Base-by-base conservation (phyloP, 92 coral and sea anemone species). In the Actinernus sp. region DNA sequence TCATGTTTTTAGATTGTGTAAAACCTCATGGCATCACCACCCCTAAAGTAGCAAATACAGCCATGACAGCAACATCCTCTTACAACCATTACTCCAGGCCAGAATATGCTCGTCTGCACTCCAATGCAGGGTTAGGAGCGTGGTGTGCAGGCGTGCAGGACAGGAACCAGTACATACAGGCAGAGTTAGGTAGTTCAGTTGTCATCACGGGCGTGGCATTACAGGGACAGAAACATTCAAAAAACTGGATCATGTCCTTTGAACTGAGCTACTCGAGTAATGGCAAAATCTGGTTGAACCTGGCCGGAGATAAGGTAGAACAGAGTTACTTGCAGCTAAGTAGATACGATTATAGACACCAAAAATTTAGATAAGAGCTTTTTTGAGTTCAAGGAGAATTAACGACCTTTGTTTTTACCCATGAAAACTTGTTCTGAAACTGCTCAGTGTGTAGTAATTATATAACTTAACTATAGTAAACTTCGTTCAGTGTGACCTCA, bases 111-210 rank as follows among this genome's bases (percentile, higher is more conserved):
- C 63, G 63, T 14, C 34, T 55, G 43, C 63, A 55, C 29, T 14
- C 43, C n/a, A 3, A 18, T 26, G 18, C 40, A 0, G 63, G 63
- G 20, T 34, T 27, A 25, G 63, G 63, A 16, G 63, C 63, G 3
- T 55, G 63, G 63, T 55, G 63, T 55, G 63, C 46, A 16, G 23
- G 63, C 16, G 40, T 3, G 40, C 63, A 13, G 8, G 63, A 55
- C 29, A 55, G 19, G 19, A 26, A 31, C 19, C 63, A 31, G 46
- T 55, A 55, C 19, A 1, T 55, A 13, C 63, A 34, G 25, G 30
- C 30, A 27, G 63, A 55, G 25, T 25, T 55, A 14, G 21, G 2
- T 22, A 31, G 40, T 13, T 7, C 29, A 9, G 24, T 34, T 11
- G 41, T 55, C 24, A n/a, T 55, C 40, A 55, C 20, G 1, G 63